Base-by-base conservation (phyloP, 1,140 invertebrate species). In the Steinernema khuongi region DNA sequence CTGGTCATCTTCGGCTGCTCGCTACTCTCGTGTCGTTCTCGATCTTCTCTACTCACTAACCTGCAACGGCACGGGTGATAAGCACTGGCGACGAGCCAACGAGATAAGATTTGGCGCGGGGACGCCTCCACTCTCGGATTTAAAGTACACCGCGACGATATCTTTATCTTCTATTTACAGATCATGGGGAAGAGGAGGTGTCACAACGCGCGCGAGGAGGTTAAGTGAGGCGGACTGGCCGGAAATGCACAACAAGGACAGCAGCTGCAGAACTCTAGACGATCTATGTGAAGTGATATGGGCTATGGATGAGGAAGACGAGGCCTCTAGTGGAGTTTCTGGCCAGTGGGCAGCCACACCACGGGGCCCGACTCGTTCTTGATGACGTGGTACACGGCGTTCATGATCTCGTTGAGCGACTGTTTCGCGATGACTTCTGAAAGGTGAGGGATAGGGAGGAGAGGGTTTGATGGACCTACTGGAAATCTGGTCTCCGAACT, bases 401-500 rank as follows among this genome's bases (percentile, higher is more conserved):
- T 60, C 50, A 60, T 60, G 11, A 60, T 60, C 14, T 60, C 50
- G 11, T 14, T 22, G 50, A 60, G 50, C 11, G 50, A 17, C 50
- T 60, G 50, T 22, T 60, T 60, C 14, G 50, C 7, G 19, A 60
- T 26, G 22, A 60, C 22, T 14, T 60, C 50, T 60, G 26, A 60
- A 60, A 41, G 7, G 14, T 60, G 50, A 60, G 50, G 19, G 50
- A n/a, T 60, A n/a, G 4, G 26, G 14, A 22, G 19, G 19, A 17
- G 14, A 4, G 26, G 50, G 22, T 18, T 31, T 67, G 66, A 17
- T 1, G 32, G 70, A 72, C 81, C 85, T 88, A 96, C 94, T 92
- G 85, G 95, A 97, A 87, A 99, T 98, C 86, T 96, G 97, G 90
- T 98, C 94, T 74, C 93, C 93, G 88, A 99, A 99, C 87, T 97